Base-by-base conservation (phyloP, 1,140 invertebrate genomes). In the Trichoplusia ni region DNA sequence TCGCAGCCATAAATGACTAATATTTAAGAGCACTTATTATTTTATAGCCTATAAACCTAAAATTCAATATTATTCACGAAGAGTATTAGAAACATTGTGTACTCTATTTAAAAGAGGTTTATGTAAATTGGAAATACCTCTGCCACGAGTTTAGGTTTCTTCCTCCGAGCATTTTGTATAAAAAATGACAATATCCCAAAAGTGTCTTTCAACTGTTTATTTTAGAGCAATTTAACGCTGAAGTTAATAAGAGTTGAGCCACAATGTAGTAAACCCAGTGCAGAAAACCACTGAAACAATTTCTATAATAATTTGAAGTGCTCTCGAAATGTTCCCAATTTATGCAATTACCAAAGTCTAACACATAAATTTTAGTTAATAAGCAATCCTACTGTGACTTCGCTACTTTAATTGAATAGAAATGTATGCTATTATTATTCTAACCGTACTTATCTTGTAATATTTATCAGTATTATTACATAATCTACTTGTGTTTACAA, bases 311-410 rank as follows among this genome's bases (percentile, higher is more conserved):
- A n/a, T n/a, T n/a, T n/a, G n/a, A n/a, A n/a, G n/a, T n/a, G n/a
- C n/a, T n/a, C n/a, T n/a, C n/a, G n/a, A n/a, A n/a, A n/a, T n/a
- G n/a, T 37, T 25, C 31, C n/a, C 14, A 14, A 0, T 56, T 29
- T 21, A 54, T 19, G 21, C 53, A 64, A 59, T 61, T 71, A 71
- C 69, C 69, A 71, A 71, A 71, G 69, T 58, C 46, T 56, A 44
- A 61, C 19, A 54, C 9, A 11, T 71, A 67, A 63, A 33, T 59
- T 29, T 61, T 47, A 49, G 19, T 38, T 27, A 4, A 23, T 37
- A 38, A 21, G 29, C 14, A 1, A 40, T 27, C n/a, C 40, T 59
- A 8, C 11, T 58, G 21, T 31, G 27, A 31, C 23, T 44, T 33
- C 18, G n/a, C 16, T 59, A 31, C 16, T 14, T 42, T 14, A 40